Evolutionary conservation across 2,888 invertebrate species (phyloP), one percentile per base, ranked within the genome.

Genomic region (Melanostoma scalare): DNA sequence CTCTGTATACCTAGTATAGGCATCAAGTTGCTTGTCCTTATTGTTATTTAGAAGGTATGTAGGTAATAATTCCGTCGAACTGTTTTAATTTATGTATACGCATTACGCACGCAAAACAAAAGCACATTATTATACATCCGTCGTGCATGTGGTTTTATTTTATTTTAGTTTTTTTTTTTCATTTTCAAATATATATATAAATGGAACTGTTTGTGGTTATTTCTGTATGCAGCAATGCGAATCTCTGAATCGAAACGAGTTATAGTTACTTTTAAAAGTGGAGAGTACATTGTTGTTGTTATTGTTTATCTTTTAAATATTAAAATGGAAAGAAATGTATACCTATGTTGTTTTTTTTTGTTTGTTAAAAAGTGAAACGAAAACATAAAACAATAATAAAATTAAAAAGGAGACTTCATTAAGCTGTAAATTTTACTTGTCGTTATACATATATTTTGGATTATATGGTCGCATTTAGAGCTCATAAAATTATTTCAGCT

Each of bases 351-450:
- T 20, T 36, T 48, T 30, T 4, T 8, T 20, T 33, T 40, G 30
- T 44, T 48, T 9, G 40, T 10, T 65, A 8, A 52, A 52, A 52
- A 65, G 5, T 52, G 35, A 40, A 69, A 56, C 67, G 42, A 67
- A 33, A 53, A 53, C 50, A 50, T 31, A 31, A 53, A 50, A 35
- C 31, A 52, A 52, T 8, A 53, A 68, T 40, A 35, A 35, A 76
- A 76, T 67, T 73, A 53, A 72, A 50, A 81, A 76, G 56, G 52
- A 77, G 82, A 77, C 77, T 82, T 82, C 77, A 82, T 73, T 52
- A 84, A 86, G 84, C 86, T 73, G 72, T 78, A 68, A 80, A 56
- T 76, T 73, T 77, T 53, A n/a, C 65, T 73, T 84, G 63, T 75
- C 69, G 55, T 69, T 76, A 78, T 82, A 52, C 63, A 78, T 68